These are phyloP conservation scores for Lepus europaeus DNA, from an alignment of 2,113 vertebrate genomes.

Conservation along the genomic window DNA sequence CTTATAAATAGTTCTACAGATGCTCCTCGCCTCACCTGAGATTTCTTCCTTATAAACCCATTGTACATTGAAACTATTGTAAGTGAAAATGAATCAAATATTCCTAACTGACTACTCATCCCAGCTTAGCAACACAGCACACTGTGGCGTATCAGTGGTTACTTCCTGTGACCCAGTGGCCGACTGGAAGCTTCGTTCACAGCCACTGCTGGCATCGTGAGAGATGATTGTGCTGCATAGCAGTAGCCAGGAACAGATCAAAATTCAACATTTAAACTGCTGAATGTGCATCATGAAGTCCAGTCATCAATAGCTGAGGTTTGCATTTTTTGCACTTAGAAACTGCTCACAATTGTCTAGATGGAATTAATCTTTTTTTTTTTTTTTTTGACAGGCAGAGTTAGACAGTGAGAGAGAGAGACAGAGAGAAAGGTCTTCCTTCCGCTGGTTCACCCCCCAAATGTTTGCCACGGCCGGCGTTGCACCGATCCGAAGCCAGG, in stretches of 20 bases:
- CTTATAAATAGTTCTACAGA: not conserved
- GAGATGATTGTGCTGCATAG: not conserved
- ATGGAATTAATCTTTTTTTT: not conserved
- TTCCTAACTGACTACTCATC: not conserved
- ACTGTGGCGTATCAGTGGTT: not conserved
- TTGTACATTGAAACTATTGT: not conserved
- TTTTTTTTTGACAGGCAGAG: too few species aligned
- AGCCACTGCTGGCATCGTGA: not conserved
- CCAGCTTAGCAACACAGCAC: not conserved
- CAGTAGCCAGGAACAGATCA: too few species aligned
- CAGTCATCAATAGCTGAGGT: not conserved
- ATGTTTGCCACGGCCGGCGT: too few species aligned
- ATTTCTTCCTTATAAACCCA: not conserved
- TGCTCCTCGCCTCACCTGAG: not conserved
- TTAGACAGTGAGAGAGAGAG: too few species aligned
- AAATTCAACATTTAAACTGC: not conserved
- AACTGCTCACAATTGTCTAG: not conserved
- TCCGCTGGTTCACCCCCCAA: too few species aligned
- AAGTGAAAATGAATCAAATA: not conserved
- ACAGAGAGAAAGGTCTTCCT: too few species aligned
- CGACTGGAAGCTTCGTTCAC: not conserved
- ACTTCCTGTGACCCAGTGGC: not conserved
- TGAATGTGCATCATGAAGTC: not conserved
- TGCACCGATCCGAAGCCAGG: too few species aligned
- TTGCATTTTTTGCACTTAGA: constrained; percentile 22